Base-by-base conservation (phyloP, 2,113 vertebrate genomes). In the Platycercus adscitus region DNA sequence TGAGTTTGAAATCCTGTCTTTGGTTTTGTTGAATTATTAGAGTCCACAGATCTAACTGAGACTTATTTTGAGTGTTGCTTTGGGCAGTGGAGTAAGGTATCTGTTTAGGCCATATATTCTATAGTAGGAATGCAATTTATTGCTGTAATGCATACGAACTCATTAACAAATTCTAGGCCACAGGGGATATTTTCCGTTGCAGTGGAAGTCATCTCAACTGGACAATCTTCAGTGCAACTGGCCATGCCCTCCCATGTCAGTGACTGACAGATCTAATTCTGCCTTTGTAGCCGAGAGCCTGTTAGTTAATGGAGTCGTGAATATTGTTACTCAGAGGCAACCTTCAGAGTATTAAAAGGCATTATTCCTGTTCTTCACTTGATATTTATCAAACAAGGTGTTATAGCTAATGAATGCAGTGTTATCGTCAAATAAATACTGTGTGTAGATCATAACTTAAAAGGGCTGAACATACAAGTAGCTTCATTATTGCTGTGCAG, bases 261-360 rank as follows among this genome's bases (percentile, higher is more conserved):
- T 94, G 94, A 93, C 79, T 91, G 94, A 86, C 90, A 91, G 91
- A 93, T 95, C 71, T 93, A 90, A 91, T 91, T 83, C 95, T 95
- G 85, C 46, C 63, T 71, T 81, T 79, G 81, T 96, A 95, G 87
- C 89, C 64, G 0, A 91, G 50, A 95, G 88, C 93, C 91, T 89
- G 47, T 90, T 94, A 93, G 72, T 93, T 96, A 97, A 93, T 95
- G 82, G 85, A 86, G 55, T 96, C 7, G 3, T 88, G 95, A 87
- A 90, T 93, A 77, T 86, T 81, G 71, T 83, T 93, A 91, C 79
- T 91, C 55, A 90, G 82, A 95, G 90, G 76, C 92, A 93, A 64
- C 55, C 50, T 75, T 94, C 60, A 47, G 68, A 50, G 21, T 81
- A 79, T 84, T 89, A 73, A 93, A 94, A 78, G 86, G 60, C 64